phyloP scores from a whole-genome alignment of 2,888 invertebrate genomes.

The Boloria euphrosyne region DNA sequence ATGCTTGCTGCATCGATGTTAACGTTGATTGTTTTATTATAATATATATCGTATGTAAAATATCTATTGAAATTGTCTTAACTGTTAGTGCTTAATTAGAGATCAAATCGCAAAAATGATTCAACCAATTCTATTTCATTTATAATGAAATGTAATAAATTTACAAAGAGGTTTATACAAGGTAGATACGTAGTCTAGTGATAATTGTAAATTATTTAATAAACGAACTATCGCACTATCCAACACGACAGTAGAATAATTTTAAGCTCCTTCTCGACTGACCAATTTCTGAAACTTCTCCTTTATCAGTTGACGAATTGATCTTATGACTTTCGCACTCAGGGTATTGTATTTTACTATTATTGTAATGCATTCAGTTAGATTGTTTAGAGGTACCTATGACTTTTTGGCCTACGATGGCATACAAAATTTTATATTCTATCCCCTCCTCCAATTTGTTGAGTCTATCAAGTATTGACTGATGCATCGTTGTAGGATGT shows the following conservation, averaged over 20 bases:
- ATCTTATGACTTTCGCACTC: slow-evolving; percentile 79
- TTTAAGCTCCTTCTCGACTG: slow-evolving; percentile 65
- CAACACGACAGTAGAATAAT: slow-evolving; percentile 63
- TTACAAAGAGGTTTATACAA: slow-evolving; percentile 82
- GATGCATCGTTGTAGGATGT: slow-evolving; percentile 22
- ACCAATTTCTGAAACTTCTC: slow-evolving; percentile 73
- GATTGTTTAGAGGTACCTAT: slow-evolving; percentile 58
- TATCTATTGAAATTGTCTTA: slow-evolving; percentile 16
- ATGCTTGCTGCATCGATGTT: slow-evolving; percentile 31
- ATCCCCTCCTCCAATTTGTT: slow-evolving; percentile 18
- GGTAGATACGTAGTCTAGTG: slow-evolving; percentile 78
- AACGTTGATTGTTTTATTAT: slow-evolving; percentile 15
- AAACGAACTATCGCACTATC: slow-evolving; percentile 55
- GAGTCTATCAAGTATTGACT: slow-evolving; percentile 28
- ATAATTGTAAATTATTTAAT: slow-evolving; percentile 70
- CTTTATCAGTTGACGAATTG: slow-evolving; percentile 59
- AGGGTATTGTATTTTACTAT: slow-evolving; percentile 65
- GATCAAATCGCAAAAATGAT: slow-evolving; percentile 37
- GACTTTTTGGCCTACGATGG: slow-evolving; percentile 72
- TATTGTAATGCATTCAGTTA: slow-evolving; percentile 62
- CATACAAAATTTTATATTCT: slow-evolving; percentile 41
- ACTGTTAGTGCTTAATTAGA: slow-evolving; percentile 32
- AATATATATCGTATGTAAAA: slow-evolving; percentile 20
- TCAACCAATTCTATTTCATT: slow-evolving; percentile 20
- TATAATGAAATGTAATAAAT: slow-evolving; percentile 61